A percentile compares a stretch with the other conserved stretches of the same genome.
Evolutionary conservation across 2,888 invertebrate species (phyloP).

Genomic region (Ectropis crepuscularia): DNA sequence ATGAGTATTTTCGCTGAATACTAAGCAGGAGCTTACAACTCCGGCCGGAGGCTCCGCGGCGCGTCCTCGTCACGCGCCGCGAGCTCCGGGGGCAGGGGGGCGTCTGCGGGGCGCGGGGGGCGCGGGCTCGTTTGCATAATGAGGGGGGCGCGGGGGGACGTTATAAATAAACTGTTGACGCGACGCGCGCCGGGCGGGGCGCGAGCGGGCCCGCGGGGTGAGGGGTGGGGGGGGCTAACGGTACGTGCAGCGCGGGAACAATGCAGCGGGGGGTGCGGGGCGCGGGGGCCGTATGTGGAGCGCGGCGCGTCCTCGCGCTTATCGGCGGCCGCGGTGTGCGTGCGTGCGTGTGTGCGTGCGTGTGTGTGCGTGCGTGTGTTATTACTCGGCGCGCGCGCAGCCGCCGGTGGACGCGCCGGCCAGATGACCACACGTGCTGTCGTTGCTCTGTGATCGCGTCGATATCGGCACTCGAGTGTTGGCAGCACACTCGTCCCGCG

Average conservation of each 20-base stretch:
- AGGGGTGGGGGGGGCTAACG: background rate
- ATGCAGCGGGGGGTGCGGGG: background rate
- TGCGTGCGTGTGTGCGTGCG: conserved; percentile 12
- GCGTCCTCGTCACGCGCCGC: too few species aligned
- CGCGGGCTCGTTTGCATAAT: too few species aligned
- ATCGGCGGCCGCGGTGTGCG: conserved; percentile 16
- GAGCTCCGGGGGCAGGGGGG: too few species aligned
- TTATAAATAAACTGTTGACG: conserved; percentile 25
- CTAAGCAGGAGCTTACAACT: too few species aligned
- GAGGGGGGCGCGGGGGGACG: background rate
- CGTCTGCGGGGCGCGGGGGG: too few species aligned
- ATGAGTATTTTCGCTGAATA: too few species aligned
- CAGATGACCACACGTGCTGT: too few species aligned
- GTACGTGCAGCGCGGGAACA: conserved; percentile 29
- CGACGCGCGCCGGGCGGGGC: background rate
- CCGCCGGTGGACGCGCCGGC: background rate
- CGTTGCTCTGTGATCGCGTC: too few species aligned
- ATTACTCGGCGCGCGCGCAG: background rate
- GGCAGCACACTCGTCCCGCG: too few species aligned
- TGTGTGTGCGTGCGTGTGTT: conserved; percentile 11
- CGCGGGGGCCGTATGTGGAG: conserved; percentile 25
- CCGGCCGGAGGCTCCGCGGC: too few species aligned
- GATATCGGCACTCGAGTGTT: too few species aligned
- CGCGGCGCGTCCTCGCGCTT: conserved; percentile 26
- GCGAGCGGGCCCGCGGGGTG: background rate